Conservation (phyloP, 2,888 invertebrate species). For the Anagyrus pseudococci region DNA sequence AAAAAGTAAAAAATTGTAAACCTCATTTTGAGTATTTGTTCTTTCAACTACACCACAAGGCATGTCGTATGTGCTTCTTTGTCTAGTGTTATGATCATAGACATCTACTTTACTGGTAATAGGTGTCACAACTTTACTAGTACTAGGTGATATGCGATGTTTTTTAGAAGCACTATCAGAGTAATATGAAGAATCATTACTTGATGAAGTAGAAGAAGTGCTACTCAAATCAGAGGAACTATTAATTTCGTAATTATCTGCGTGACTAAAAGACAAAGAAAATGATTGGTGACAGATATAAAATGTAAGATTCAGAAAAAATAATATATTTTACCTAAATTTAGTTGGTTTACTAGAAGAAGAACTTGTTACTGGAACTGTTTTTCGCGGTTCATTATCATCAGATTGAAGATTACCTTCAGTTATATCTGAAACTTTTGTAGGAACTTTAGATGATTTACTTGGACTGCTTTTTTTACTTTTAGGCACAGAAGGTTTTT, state of each 20-base stretch:
- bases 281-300: constrained; percentile 4
- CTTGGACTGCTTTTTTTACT: constrained; percentile 4
- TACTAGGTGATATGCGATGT: constrained; percentile 39
- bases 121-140: constrained; percentile 51
- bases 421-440: constrained; percentile 27
- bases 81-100: constrained; percentile 53
- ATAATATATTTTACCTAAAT: constrained; percentile 8
- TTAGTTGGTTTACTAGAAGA: constrained; percentile 47
- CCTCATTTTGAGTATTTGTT: constrained; percentile 45
- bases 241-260: constrained; percentile 51
- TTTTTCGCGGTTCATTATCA: constrained; percentile 42
- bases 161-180: constrained; percentile 47
- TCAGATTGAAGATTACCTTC: constrained; percentile 39
- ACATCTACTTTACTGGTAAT: constrained; percentile 50
- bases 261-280: constrained; percentile 53
- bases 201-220: constrained; percentile 46
- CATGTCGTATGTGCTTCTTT: constrained; percentile 48
- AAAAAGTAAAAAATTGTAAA: constrained; percentile 2
- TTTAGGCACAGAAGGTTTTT: constrained; percentile 8
- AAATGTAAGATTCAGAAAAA: constrained; percentile 1
- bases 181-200: constrained; percentile 57
- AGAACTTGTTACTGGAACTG: constrained; percentile 43
- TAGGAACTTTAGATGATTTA: constrained; percentile 16
- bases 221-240: constrained; percentile 46
- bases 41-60: constrained; percentile 53